These are phyloP conservation scores for Coptodon rendalli DNA, from an alignment of 2,113 vertebrate species.

Conservation along the genomic window DNA sequence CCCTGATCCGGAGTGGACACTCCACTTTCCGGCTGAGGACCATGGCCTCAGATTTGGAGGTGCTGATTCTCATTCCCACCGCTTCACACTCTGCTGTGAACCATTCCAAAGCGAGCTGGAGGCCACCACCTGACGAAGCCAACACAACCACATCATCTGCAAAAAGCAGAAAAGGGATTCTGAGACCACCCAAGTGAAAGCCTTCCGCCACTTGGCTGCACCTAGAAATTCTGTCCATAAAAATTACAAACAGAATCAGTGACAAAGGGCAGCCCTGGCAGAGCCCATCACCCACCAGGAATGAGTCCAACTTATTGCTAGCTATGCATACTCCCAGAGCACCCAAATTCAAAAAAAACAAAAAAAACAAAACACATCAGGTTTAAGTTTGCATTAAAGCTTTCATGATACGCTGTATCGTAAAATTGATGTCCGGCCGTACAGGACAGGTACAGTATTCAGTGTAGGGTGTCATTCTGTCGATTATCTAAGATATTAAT, in stretches of 20 bases:
- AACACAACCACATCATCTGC: not conserved
- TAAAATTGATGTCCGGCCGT: not conserved
- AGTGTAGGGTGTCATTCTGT: not conserved
- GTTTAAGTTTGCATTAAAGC: not conserved
- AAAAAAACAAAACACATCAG: not conserved
- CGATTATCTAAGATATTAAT: not conserved
- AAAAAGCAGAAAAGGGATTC: not conserved
- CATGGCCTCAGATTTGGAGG: not conserved
- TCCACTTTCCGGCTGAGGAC: rapidly evolving
- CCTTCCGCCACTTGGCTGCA: not conserved
- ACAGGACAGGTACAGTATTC: not conserved
- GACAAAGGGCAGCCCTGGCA: not conserved
- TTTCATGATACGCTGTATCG: rapidly evolving
- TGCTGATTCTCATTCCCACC: not conserved
- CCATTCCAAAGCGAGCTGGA: not conserved
- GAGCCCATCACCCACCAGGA: not conserved
- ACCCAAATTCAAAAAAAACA: not conserved
- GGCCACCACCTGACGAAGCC: not conserved
- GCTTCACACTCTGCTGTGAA: not conserved
- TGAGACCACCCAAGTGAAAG: not conserved
- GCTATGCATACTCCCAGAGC: not conserved
- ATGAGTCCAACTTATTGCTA: not conserved
- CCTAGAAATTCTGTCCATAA: not conserved
- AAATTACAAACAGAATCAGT: not conserved
- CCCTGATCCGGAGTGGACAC: not conserved